Evolutionary conservation across 2,888 invertebrate genomes (phyloP), one percentile per base, ranked within the genome.

Genomic region (Machimus rusticus): DNA sequence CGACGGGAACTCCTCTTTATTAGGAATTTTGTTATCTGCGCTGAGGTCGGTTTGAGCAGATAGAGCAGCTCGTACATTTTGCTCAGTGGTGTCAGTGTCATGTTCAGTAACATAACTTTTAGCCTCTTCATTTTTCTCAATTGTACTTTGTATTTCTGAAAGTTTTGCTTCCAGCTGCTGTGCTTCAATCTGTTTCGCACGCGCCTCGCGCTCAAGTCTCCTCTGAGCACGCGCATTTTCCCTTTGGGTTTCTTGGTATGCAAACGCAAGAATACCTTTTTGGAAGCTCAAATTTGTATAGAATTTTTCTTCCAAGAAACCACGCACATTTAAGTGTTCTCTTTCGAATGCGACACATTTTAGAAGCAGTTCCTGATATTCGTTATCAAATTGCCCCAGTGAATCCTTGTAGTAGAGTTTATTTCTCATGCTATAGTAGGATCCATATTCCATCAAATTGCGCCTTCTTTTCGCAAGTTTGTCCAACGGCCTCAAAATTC

Each of bases 381-480:
- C 78, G 2, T 34, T n/a, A 34, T 87, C 78, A 9, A 78, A 87
- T 79, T 87, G 46, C 6, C 66, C 23, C 2, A 9, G 5, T 34
- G 43, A 16, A 19, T 87, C 77, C 43, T 85, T 87, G 1, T 28
- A 31, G 9, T 19, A 43, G 14, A 87, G 28, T 12, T 55, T 76
- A 84, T 87, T 87, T 28, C 77, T 77, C 39, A 84, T n/a, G n/a
- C 37, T 84, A 43, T 76, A 84, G 37, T 87, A 87, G n/a, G 19
- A 39, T 2, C 84, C 87, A 76, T 84, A 87, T 23, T 81, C 74
- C 6, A 84, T n/a, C 16, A 34, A 34, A 28, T 81, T 28, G 4
- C 66, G 57, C 1, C 76, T 78, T 19, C 46, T 85, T 51, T 84
- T 14, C 5, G 5, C 6, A 3, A 19, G 28, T 1, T 23, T 28